These are phyloP conservation scores for Epiblema foenella DNA, from an alignment of 2,888 invertebrate species.

Conservation along the genomic window DNA sequence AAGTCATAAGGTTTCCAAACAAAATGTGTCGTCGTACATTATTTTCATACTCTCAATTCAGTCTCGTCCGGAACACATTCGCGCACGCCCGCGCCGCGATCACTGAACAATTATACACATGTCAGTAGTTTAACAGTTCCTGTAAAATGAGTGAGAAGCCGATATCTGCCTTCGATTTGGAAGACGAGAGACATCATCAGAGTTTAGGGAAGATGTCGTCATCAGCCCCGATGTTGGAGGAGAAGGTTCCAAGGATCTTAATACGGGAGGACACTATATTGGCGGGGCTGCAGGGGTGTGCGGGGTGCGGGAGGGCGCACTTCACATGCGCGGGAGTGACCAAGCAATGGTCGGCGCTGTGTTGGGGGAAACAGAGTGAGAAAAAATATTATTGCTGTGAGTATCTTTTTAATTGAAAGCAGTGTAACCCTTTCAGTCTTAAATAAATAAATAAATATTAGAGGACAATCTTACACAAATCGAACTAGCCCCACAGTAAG, in stretches of 20 bases:
- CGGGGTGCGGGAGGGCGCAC: conserved; percentile 69
- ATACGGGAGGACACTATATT: conserved; percentile 76
- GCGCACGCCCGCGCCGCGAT: neutral
- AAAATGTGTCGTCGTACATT: neutral
- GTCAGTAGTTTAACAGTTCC: neutral
- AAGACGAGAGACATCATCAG: conserved; percentile 49
- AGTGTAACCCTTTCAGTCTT: no score
- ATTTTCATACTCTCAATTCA: neutral
- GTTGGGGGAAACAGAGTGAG: conserved; percentile 74
- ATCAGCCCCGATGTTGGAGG: conserved; percentile 59
- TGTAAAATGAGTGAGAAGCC: conserved; percentile 8
- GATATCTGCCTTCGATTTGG: neutral
- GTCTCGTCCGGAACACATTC: neutral
- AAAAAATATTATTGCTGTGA: conserved; percentile 75
- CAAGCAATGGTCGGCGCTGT: conserved; percentile 73
- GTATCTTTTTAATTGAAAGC: conserved; percentile 55
- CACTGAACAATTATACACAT: no score
- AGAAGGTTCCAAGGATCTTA: conserved; percentile 54
- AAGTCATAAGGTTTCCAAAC: neutral
- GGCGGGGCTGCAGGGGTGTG: conserved; percentile 69
- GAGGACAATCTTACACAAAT: no score
- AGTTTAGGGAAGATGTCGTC: conserved; percentile 52
- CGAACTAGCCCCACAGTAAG: no score
- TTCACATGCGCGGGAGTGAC: conserved; percentile 72
- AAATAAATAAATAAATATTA: no score